Conservation (phyloP, 2,888 invertebrate genomes). For the Polyommatus icarus region DNA sequence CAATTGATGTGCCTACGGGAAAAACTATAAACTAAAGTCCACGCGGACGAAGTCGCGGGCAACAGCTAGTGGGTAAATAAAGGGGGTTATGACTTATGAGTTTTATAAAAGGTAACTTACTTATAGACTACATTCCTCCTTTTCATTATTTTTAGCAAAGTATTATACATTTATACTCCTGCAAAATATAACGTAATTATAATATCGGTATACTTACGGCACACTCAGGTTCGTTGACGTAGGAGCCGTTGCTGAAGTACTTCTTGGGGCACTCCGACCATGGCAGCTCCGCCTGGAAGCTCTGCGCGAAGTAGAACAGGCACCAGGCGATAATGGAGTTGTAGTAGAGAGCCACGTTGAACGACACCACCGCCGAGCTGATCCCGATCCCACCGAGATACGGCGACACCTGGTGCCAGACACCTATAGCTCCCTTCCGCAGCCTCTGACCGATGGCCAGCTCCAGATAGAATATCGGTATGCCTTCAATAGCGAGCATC, state of each 20-base stretch:
- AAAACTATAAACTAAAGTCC: too few species aligned
- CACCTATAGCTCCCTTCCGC: conserved; percentile 95
- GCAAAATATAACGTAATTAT: too few species aligned
- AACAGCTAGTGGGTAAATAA: too few species aligned
- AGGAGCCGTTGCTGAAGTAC: conserved; percentile 89
- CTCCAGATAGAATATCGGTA: conserved; percentile 97
- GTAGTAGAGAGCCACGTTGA: conserved; percentile 97
- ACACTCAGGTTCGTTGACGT: conserved; percentile 90
- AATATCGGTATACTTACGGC: conserved; percentile 78
- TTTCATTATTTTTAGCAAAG: too few species aligned
- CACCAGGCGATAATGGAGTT: conserved; percentile 99
- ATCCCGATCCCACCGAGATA: conserved; percentile 94
- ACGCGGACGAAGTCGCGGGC: too few species aligned
- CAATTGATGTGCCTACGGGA: too few species aligned
- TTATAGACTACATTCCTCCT: too few species aligned
- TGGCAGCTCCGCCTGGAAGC: conserved; percentile 94
- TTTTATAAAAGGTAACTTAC: too few species aligned
- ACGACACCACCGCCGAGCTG: conserved; percentile 97
- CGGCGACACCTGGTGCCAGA: conserved; percentile 96
- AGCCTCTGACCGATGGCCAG: conserved; percentile 96
- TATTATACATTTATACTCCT: too few species aligned
- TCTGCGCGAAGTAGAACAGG: conserved; percentile 95
- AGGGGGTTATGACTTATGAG: too few species aligned
- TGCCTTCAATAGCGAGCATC: conserved; percentile 96
- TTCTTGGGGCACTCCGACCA: conserved; percentile 95